Base-by-base conservation (phyloP, 2,113 vertebrate genomes). In the Pipra filicauda region DNA sequence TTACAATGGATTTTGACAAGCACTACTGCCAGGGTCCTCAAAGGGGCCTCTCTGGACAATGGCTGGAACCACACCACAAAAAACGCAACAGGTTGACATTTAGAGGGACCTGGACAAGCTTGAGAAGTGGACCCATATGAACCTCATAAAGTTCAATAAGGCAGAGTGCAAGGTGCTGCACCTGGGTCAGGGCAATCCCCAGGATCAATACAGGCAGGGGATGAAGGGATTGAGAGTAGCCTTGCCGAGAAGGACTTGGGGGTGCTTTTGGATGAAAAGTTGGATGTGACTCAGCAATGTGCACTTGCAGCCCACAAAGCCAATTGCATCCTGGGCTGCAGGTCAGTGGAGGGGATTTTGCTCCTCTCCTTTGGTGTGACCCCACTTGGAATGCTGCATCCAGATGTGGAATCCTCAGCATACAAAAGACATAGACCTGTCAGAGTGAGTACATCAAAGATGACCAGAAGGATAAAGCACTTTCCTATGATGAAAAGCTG, bases 81-180 rank as follows among this genome's bases (percentile, higher is more conserved):
- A 81, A 15, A 76, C 5, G 2, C 8, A n/a, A 35, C 1, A 9
- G 0, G 1, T 43, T 0, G 1, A 30, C 11, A 3, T 30, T 71
- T 24, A 55, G 30, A 55, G 20, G 39, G 16, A 35, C 43, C 26
- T 35, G 35, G 49, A 35, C 55, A 37, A 49, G 11, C 16, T 43
- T 19, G n/a, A 72, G 51, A 65, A 43, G 30, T 22, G 43, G 5
- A 57, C 21, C 16, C 22, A 43, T 8, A 17, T 26, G 67, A 57
- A 57, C 9, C 3, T 22, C 21, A 43, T 8, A 24, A 57, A 21
- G 14, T 27, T 13, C 21, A 65, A 5, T 14, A 26, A 57, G n/a
- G 48, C 5, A n/a, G 72, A 57, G n/a, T 17, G 13, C 30, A 11
- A 30, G 8, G 30, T 28, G 15, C 39, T 64, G n/a, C 22, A 86